These are phyloP conservation scores for Tenrec ecaudatus DNA, from an alignment of 2,113 vertebrate genomes.

Conservation along the genomic window DNA sequence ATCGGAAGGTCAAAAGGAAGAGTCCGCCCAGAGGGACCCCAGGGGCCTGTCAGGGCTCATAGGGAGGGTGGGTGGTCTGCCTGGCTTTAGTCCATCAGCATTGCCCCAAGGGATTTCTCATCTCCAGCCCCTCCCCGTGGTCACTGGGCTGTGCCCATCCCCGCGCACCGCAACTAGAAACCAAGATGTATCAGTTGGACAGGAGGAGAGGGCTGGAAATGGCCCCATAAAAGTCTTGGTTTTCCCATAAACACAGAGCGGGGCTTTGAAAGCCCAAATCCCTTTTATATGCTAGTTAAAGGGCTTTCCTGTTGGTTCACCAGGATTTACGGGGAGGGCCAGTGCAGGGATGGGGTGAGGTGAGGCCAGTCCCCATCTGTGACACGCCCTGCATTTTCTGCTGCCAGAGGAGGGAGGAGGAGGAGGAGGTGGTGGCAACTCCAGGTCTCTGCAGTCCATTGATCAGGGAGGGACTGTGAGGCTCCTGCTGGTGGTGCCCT, in stretches of 20 bases:
- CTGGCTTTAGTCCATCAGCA: not conserved
- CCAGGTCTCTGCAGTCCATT: not conserved
- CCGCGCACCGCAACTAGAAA: not conserved
- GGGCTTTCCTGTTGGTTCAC: slow-evolving; percentile 74
- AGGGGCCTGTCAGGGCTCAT: not conserved
- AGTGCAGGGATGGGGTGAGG: not conserved
- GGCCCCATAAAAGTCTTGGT: slow-evolving; percentile 67
- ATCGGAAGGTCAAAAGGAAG: not conserved
- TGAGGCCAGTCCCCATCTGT: slow-evolving; percentile 46
- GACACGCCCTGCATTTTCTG: not conserved
- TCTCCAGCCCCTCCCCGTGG: not conserved
- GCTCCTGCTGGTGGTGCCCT: not conserved
- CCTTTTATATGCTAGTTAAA: slow-evolving; percentile 82
- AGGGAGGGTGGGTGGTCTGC: not conserved
- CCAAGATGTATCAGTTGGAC: slow-evolving; percentile 41
- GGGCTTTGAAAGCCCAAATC: slow-evolving; percentile 74
- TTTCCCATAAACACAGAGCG: slow-evolving; percentile 64
- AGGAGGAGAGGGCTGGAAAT: slow-evolving; percentile 53
- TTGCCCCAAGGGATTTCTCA: not conserved
- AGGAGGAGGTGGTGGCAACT: not conserved
- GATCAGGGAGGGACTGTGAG: not conserved
- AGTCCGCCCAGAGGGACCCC: not conserved
- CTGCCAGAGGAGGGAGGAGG: not conserved
- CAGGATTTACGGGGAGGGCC: slow-evolving; percentile 70
- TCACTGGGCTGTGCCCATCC: not conserved